Conservation (phyloP, 1,140 invertebrate genomes). For the Uloborus diversus region DNA sequence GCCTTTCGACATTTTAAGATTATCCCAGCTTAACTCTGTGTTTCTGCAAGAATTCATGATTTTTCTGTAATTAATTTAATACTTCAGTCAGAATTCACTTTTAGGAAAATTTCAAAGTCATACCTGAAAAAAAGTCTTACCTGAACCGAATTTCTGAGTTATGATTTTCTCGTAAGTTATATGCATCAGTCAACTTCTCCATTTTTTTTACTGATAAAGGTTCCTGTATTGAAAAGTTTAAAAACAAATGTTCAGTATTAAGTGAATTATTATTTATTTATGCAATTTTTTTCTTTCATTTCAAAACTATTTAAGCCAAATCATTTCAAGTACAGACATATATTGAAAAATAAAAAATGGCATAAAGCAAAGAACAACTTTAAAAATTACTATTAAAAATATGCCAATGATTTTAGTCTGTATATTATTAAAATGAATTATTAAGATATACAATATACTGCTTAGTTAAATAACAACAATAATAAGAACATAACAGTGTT, state of each 20-base stretch:
- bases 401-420: background rate
- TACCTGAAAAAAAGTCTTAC: slow-evolving; percentile 61
- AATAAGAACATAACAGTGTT: no score
- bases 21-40: no score
- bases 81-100: no score
- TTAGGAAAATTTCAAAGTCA: no score
- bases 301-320: background rate
- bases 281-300: background rate
- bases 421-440: no score
- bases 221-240: slow-evolving; percentile 59
- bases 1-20: no score
- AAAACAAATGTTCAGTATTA: background rate
- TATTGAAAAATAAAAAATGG: background rate
- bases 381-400: background rate
- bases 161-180: slow-evolving; percentile 73
- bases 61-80: no score
- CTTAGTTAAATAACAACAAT: no score
- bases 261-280: background rate
- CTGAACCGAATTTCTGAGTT: slow-evolving; percentile 81
- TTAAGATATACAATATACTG: no score
- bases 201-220: slow-evolving; percentile 71
- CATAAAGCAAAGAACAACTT: background rate
- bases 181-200: slow-evolving; percentile 73
- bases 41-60: no score
- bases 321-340: background rate